phyloP scores from a whole-genome alignment of 2,888 invertebrate species.

The Polydrusus pterygomalis region DNA sequence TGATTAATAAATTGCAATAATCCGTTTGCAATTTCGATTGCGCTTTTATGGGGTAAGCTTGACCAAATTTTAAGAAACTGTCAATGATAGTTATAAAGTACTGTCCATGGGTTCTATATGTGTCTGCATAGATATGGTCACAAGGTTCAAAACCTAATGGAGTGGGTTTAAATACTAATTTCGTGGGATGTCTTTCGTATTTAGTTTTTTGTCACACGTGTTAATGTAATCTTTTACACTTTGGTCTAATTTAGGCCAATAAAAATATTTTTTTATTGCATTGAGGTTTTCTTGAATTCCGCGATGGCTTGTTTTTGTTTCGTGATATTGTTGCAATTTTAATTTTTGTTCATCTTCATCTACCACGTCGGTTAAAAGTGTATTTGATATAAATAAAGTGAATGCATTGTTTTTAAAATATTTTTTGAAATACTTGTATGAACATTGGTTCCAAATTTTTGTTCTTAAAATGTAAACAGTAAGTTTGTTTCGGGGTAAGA shows the following conservation, averaged over 20 bases:
- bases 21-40: constrained; percentile 12
- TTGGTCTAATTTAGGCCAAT: constrained; percentile 36
- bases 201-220: constrained; percentile 30
- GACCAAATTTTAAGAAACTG: constrained; percentile 18
- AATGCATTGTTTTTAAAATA: constrained; percentile 15
- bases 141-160: constrained; percentile 18
- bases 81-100: constrained; percentile 10
- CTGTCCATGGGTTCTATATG: background rate
- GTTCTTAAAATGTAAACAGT: constrained; percentile 7
- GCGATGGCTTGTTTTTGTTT: constrained; percentile 37
- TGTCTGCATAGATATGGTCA: constrained; percentile 6
- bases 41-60: constrained; percentile 20
- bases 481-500: constrained; percentile 7
- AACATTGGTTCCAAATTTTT: background rate
- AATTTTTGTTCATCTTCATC: constrained; percentile 27
- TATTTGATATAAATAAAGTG: constrained; percentile 9
- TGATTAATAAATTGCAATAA: constrained; percentile 18
- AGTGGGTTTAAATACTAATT: constrained; percentile 33
- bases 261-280: constrained; percentile 28
- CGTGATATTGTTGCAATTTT: constrained; percentile 37
- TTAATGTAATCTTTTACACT: constrained; percentile 30
- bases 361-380: background rate
- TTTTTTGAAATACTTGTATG: constrained; percentile 10
- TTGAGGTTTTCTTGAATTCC: constrained; percentile 33
- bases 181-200: constrained; percentile 30